Evolutionary conservation across 2,888 invertebrate species (phyloP), one percentile per base, ranked within the genome.

Genomic region (Clistopyga incitator): DNA sequence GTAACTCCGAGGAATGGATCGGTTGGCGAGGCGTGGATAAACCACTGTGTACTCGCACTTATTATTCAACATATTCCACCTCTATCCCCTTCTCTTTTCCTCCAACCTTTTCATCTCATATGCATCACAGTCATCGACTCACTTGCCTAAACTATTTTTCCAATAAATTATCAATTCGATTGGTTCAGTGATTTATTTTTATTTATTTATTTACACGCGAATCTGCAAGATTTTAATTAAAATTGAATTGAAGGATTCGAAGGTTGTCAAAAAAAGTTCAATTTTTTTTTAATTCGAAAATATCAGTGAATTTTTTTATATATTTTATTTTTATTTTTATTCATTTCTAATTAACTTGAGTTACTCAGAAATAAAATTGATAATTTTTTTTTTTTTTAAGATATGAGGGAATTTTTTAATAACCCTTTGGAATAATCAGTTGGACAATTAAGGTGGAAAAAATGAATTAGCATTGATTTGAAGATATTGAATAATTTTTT

Each of bases 1-100:
- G 18, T 70, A 75, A 81, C 13, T 77, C 77, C 34, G 4, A 59
- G 50, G 50, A 75, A 81, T 81, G 42, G 64, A 81, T 80, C 47
- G 38, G 50, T 61, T 67, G 75, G 42, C 68, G 54, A 74, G 42
- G 59, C 52, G 68, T 65, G 56, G 70, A 61, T 77, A 56, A 68
- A 77, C 68, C 77, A 70, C 77, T 47, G 56, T 78, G 56, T 29
- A 59, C 59, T 56, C 68, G 61, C 68, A 70, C 59, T 67, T 42
- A 52, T 52, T 65, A 54, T 52, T 54, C 52, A 75, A 75, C 38
- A 74, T 75, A 42, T 18, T 76, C 20, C 29, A 61, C 47, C 18
- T 52, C 50, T n/a, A 15, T 23, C 47, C n/a, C 67, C 15, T 45
- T 45, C 61, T 34, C n/a, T 8, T 38, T 29, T 20, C n/a, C 64